Evolutionary conservation across 2,888 invertebrate genomes (phyloP).

Genomic region (Agrotis puta): DNA sequence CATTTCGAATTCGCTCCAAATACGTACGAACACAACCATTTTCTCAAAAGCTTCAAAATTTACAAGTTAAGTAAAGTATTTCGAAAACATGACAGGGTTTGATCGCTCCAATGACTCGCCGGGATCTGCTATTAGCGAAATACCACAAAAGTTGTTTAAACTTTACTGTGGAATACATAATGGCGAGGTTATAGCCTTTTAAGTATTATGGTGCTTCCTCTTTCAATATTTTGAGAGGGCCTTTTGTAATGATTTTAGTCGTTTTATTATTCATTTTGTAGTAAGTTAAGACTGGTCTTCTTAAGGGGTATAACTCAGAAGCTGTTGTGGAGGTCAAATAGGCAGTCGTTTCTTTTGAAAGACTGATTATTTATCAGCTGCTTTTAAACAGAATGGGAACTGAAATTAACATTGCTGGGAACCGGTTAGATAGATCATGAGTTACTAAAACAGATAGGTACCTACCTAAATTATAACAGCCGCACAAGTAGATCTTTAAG

Average conservation of each 20-base stretch:
- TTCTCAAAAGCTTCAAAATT: constrained; percentile 65
- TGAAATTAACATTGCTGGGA: no score
- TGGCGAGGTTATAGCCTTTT: constrained; percentile 59
- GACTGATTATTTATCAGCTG: no score
- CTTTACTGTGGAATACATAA: constrained; percentile 72
- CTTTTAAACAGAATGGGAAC: no score
- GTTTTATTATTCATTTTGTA: constrained; percentile 11
- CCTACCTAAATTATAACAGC: no score
- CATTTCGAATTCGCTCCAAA: background rate
- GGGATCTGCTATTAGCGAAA: constrained; percentile 72
- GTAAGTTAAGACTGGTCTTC: background rate
- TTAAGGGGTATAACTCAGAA: background rate
- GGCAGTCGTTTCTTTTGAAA: background rate
- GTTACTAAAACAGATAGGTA: no score
- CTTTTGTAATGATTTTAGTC: constrained; percentile 45
- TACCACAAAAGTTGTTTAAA: constrained; percentile 71
- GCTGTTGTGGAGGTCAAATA: background rate
- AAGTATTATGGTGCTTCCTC: constrained; percentile 56
- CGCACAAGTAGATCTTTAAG: no score
- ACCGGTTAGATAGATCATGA: no score
- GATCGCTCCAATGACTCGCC: constrained; percentile 69
- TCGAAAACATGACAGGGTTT: constrained; percentile 75
- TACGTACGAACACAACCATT: constrained; percentile 52
- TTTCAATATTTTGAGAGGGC: constrained; percentile 50
- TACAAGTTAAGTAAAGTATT: constrained; percentile 73